These are phyloP conservation scores for Danio kyathit DNA, from an alignment of 2,797 vertebrate species.

Conservation along the genomic window DNA sequence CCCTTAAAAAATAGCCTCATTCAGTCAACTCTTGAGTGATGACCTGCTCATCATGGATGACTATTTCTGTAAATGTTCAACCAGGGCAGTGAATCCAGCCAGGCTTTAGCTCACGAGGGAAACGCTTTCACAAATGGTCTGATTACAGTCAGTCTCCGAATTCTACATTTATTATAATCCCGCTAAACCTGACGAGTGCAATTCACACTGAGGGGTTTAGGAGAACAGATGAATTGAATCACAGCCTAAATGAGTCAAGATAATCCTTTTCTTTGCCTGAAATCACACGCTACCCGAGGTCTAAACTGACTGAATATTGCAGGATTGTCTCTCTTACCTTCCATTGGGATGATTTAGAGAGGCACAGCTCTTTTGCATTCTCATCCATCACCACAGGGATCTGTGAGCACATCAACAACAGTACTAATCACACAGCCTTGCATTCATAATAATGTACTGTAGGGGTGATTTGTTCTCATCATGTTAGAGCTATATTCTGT, in stretches of 20 bases:
- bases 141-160: constrained; percentile 10
- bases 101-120: neutral
- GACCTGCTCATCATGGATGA: constrained; percentile 46
- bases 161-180: constrained; percentile 10
- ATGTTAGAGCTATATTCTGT: neutral
- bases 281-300: neutral
- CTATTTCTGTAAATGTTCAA: constrained; percentile 62
- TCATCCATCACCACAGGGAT: constrained; percentile 78
- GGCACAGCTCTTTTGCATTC: constrained; percentile 78
- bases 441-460: neutral
- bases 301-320: neutral
- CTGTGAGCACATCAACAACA: constrained; percentile 69
- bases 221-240: neutral
- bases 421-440: neutral
- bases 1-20: constrained; percentile 60
- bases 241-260: neutral
- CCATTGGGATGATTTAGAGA: constrained; percentile 67
- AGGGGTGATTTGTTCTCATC: neutral
- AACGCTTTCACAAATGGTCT: neutral
- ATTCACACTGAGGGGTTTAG: neutral
- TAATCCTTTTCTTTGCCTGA: neutral
- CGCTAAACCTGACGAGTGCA: neutral
- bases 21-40: constrained; percentile 60
- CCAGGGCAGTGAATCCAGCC: constrained; percentile 51
- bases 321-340: constrained; percentile 70